Evolutionary conservation across 1,140 invertebrate genomes (phyloP).

Genomic region (Carposina sasakii): DNA sequence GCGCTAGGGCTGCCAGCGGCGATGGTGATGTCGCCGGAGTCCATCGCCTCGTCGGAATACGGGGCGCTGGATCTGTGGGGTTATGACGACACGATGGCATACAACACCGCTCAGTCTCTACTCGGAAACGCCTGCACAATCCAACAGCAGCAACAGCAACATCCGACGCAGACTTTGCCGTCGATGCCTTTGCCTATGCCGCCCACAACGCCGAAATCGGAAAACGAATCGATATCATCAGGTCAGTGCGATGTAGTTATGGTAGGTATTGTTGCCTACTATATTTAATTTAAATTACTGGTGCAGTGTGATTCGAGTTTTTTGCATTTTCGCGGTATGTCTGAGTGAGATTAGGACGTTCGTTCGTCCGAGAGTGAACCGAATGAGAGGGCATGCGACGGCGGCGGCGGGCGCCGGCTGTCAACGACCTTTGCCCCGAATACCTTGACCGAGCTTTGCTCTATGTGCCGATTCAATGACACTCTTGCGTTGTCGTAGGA

Average conservation of each 20-base stretch:
- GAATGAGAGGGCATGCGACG: too few relatives aligned
- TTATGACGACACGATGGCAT: conserved; percentile 69
- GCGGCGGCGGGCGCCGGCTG: conserved; percentile 37
- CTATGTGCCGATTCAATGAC: too few relatives aligned
- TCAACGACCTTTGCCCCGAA: conserved; percentile 70
- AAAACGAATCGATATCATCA: conserved; percentile 71
- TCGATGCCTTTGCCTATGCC: conserved; percentile 67
- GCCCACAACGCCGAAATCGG: conserved; percentile 69
- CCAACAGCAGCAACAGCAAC: conserved; percentile 44
- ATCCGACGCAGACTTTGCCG: conserved; percentile 64
- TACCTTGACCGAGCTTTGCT: conserved; percentile 65
- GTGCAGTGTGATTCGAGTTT: not conserved
- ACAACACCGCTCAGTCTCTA: conserved; percentile 48
- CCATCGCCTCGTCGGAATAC: conserved; percentile 77
- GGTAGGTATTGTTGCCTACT: too few relatives aligned
- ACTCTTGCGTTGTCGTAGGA: too few relatives aligned
- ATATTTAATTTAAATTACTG: too few relatives aligned
- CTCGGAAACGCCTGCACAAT: conserved; percentile 53
- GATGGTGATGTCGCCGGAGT: conserved; percentile 80
- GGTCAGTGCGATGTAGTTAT: too few relatives aligned
- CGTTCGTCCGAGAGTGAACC: too few relatives aligned
- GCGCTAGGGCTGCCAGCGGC: conserved; percentile 73
- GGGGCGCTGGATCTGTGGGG: conserved; percentile 89
- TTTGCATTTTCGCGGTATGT: conserved; percentile 43
- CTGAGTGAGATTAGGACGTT: too few relatives aligned